These are phyloP conservation scores for Todiramphus saurophagus DNA, from an alignment of 2,113 vertebrate genomes.

Conservation along the genomic window DNA sequence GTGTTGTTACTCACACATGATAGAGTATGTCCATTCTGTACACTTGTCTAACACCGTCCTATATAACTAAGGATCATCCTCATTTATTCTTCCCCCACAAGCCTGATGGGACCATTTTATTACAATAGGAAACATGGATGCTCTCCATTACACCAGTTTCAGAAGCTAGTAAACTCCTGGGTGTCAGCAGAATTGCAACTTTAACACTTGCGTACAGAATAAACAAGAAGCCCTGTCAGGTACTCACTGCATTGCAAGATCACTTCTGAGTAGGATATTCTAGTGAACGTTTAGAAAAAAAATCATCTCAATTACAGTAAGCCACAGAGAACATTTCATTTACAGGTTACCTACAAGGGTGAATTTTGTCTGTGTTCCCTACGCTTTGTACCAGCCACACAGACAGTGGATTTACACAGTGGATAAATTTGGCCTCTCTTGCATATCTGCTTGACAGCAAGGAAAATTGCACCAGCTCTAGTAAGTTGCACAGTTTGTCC, in stretches of 20 bases:
- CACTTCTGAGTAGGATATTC: not conserved
- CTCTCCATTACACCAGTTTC: not conserved
- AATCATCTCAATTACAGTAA: not conserved
- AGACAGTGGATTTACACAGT: not conserved
- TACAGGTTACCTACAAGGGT: not conserved
- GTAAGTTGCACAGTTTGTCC: constrained; percentile 52
- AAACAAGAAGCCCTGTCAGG: not conserved
- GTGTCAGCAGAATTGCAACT: not conserved
- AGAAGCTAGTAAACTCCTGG: not conserved
- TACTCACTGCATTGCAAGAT: not conserved
- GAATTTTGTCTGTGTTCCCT: not conserved
- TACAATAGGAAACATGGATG: not conserved
- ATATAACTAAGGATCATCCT: not conserved
- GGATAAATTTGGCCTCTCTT: not conserved
- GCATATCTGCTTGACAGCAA: constrained; percentile 6
- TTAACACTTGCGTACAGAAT: accelerated
- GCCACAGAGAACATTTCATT: not conserved
- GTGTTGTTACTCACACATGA: accelerated
- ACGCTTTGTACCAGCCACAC: not conserved
- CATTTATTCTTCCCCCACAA: not conserved
- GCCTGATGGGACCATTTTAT: not conserved
- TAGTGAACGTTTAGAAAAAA: not conserved
- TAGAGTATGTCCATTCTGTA: no score
- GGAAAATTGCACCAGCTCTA: constrained; percentile 53
- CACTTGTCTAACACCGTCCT: not conserved